Percentiles rank a stretch among this genome's conserved stretches.
These are phyloP conservation scores for Anniella stebbinsi DNA, from an alignment of 2,797 vertebrate genomes.

Conservation along the genomic window DNA sequence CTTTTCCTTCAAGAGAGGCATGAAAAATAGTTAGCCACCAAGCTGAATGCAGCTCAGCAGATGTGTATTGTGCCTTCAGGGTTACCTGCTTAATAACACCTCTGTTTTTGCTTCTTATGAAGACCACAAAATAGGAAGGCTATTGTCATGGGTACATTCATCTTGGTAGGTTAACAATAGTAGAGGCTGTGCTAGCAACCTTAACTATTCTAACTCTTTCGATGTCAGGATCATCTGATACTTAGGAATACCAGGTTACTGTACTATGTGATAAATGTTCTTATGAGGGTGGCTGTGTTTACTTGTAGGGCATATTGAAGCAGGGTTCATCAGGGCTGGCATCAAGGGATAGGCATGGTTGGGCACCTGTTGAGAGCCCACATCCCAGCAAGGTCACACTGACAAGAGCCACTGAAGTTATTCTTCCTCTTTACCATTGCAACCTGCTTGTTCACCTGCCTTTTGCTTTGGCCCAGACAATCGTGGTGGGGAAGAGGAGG, in stretches of 20 bases:
- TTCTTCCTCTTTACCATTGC: no score
- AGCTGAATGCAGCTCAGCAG: not conserved
- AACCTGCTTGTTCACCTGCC: no score
- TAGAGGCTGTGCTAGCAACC: not conserved
- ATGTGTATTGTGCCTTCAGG: not conserved
- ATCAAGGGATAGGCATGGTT: no score
- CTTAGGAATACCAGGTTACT: not conserved
- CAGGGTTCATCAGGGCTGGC: not conserved
- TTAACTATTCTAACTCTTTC: not conserved
- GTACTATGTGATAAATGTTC: not conserved
- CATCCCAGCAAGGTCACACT: no score
- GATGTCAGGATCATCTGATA: not conserved
- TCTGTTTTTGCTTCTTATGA: not conserved
- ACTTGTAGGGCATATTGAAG: accelerated
- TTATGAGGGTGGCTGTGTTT: constrained; percentile 17
- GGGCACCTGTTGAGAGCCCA: no score
- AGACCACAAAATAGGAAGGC: not conserved
- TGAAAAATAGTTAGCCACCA: not conserved
- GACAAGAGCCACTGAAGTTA: no score
- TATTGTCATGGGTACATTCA: not conserved
- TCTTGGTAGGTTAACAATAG: not conserved
- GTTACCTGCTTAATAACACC: not conserved
- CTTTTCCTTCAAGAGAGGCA: not conserved
- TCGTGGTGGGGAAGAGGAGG: no score
- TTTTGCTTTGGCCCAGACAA: no score